Base-by-base conservation (phyloP, 2,797 vertebrate genomes). In the Smutsia gigantea region DNA sequence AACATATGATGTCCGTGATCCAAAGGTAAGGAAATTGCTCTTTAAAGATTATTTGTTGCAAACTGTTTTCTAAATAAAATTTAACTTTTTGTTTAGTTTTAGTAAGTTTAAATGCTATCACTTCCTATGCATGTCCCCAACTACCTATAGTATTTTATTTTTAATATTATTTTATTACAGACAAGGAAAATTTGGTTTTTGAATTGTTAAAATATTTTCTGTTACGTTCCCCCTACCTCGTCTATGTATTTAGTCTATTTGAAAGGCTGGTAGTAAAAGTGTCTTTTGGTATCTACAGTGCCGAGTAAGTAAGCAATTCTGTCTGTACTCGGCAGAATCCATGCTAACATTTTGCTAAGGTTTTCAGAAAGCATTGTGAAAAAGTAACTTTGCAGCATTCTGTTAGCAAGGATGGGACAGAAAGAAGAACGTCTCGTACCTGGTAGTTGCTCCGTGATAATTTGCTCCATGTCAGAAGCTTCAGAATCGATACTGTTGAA, bases 1-100 rank as follows among this genome's bases (percentile, higher is more conserved):
- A 97, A 99, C 99, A 7, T 99, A 99, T 13, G 99, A 99, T 66
- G 92, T 99, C 21, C 98, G 98, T 97, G 99, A 99, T 97, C 99
- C 99, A 94, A 99, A 99, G 99, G 99, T 99, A 92, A 98, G 98
- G 77, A 95, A 92, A 39, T 87, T 21, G 75, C 1, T 88, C 23
- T 93, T 82, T 78, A 72, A 93, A 85, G 23, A 77, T 75, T 87
- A n/a, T 87, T 8, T 90, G 61, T 92, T 84, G 15, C 0, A 53
- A 63, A 79, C 14, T 88, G 14, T 23, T 92, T 96, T 93, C 82
- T 89, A 94, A 69, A 83, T 61, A 34, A 75, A 82, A 92, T 75
- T 94, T 6, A 90, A 5, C 42, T 93, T 46, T 79, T 49, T 85
- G 19, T 94, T 94, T 90, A 78, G n/a, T 94, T 96, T 92, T 89